Evolutionary conservation across 53 echinoderm and acorn worm species (phyloP), one percentile per base, ranked within the genome.

Genomic region (Echinometra lucunter): DNA sequence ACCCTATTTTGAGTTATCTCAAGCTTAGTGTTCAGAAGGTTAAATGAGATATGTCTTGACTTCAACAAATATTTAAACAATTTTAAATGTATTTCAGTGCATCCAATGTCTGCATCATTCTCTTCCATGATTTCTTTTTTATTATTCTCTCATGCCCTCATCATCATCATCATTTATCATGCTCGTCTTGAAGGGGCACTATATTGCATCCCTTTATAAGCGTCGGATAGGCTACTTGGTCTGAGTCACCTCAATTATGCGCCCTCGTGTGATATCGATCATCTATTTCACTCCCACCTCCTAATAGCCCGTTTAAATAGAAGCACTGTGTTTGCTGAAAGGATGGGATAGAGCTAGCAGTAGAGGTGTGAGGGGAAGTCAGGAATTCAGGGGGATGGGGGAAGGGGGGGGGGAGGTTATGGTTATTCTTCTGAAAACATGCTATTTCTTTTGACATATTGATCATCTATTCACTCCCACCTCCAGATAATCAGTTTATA

Each of bases 181-280:
- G 63, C 63, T 63, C 16, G 0, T 21, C 4, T 4, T 21, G 21
- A 63, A 32, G 32, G 69, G 28, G 32, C 32, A 32, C 69, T 69
- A 69, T 69, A 69, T 69, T 23, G 63, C 5, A 25, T 63, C 23
- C 63, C 34, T 69, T 34, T 2, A 69, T 32, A 12, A 69, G 63
- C 53, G 8, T 7, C 11, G 32, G 34, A 69, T 69, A 69, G 34
- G 69, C 10, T 69, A 69, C 69, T 28, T 12, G 28, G 28, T 69
- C 15, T 69, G 69, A 69, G 34, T 69, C 69, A 69, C 69, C 11
- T 10, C 69, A 69, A 69, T 69, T 34, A 28, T 69, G 34, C 32
- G 32, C 69, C 69, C 69, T 69, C 69, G 32, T 69, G 32, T 34
- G 69, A 69, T 69, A 69, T 69, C 32, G 69, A 69, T 69, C 69